Percentiles rank a stretch among this genome's conserved stretches.
Evolutionary conservation across 2,113 vertebrate genomes (phyloP).

Genomic region (Hipposideros armiger): DNA sequence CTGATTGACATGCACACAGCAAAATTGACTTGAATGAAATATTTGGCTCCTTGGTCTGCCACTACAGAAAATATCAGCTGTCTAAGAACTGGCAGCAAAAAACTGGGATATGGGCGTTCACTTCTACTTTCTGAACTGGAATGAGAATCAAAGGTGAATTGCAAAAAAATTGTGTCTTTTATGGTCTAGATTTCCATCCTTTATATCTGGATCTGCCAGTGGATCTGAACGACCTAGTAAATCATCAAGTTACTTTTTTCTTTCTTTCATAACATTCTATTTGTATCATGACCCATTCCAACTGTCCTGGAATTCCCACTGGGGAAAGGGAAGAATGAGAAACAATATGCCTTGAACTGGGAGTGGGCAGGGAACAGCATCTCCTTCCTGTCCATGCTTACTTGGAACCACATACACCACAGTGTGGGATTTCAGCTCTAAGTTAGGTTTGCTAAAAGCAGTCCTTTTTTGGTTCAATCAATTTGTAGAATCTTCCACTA

Average conservation of each 20-base stretch:
- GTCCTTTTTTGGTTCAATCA: not conserved
- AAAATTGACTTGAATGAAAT: slow-evolving; percentile 3
- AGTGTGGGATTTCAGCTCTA: not conserved
- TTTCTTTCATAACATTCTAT: not conserved
- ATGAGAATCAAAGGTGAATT: not conserved
- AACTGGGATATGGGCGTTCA: not conserved
- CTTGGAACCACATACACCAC: not conserved
- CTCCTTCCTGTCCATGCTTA: not conserved
- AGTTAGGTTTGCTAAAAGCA: not conserved
- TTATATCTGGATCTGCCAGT: not conserved
- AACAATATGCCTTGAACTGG: not conserved
- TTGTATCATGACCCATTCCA: not conserved
- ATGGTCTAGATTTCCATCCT: not conserved
- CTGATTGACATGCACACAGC: not conserved
- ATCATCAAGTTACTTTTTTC: not conserved
- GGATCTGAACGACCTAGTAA: not conserved
- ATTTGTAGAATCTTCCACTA: not conserved
- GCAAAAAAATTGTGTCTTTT: not conserved
- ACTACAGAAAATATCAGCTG: not conserved
- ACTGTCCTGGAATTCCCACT: not conserved
- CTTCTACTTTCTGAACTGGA: not conserved
- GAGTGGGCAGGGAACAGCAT: not conserved
- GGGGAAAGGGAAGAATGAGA: not conserved
- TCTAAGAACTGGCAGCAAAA: not conserved
- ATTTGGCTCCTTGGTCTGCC: not conserved